Evolutionary conservation across 2,113 vertebrate species (phyloP), one percentile per base, ranked within the genome.

Genomic region (Triplophysa rosa): DNA sequence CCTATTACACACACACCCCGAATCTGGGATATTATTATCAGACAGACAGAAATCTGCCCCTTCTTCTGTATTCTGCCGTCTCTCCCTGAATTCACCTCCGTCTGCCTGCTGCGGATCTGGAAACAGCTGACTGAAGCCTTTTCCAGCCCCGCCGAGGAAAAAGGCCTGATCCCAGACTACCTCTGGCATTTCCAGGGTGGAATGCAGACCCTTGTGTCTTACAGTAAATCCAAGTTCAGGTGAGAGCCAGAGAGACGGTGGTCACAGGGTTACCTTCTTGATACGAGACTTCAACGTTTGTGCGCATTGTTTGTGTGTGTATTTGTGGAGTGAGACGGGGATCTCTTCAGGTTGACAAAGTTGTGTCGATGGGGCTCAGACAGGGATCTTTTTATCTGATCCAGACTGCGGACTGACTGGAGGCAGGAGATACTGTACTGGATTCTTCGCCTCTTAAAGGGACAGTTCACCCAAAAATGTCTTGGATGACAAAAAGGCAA

Each of bases 21-120:
- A 77, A 85, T 82, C 84, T 87, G 68, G 84, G 86, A 90, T 81
- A 84, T 83, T 78, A 85, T 86, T 80, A 82, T 80, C 80, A 76
- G 24, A 24, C 79, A 87, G 82, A 83, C 42, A 77, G 77, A 82
- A 62, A 74, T 74, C 72, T 74, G 72, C 72, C 62, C 47, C 23
- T 45, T 65, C 52, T 74, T 76, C 26, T 47, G 33, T 65, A 23
- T 42, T 52, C 62, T 42, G 9, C 45, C 47, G 33, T 69, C 59
- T 67, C 69, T 45, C 77, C 37, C 58, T 62, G 17, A 11, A 16
- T 77, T 52, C 77, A 78, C 77, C 68, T 80, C 61, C 49, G 69
- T 63, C 61, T 79, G 66, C 72, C 81, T 68, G 56, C 72, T 74
- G 56, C 61, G 21, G 59, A 67, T 63, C 74, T 67, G 29, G 62